Conservation (phyloP, 2,888 invertebrate species). For the Biston stratarius region DNA sequence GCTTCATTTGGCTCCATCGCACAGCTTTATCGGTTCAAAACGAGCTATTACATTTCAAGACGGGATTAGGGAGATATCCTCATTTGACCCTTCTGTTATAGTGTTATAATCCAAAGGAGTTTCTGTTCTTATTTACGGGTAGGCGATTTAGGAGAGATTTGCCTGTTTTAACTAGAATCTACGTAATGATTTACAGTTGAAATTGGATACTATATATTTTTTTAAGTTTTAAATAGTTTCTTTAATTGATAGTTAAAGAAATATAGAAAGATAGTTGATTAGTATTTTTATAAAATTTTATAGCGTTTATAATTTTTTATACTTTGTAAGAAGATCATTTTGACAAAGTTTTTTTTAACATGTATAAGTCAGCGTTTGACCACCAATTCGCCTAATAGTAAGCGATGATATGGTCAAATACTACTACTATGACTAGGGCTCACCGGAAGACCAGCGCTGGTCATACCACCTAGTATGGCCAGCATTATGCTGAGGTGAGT, state of each 20-base stretch:
- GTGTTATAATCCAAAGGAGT: slow-evolving; percentile 69
- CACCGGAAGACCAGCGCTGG: too few species aligned
- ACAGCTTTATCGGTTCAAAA: slow-evolving; percentile 75
- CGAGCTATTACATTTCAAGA: slow-evolving; percentile 68
- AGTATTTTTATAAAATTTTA: neutral
- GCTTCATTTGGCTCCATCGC: slow-evolving; percentile 64
- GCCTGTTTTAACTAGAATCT: slow-evolving; percentile 12
- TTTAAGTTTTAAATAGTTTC: neutral
- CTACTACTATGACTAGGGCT: too few species aligned
- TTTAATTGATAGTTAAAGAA: neutral
- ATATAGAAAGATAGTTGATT: too few species aligned
- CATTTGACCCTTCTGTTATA: slow-evolving; percentile 65
- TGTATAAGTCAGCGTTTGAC: too few species aligned
- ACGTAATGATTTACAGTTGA: neutral
- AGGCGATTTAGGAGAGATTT: slow-evolving; percentile 51
- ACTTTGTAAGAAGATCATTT: too few species aligned
- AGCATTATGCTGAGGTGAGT: too few species aligned
- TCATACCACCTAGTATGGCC: too few species aligned
- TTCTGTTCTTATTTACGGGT: slow-evolving; percentile 63
- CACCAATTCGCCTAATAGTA: too few species aligned
- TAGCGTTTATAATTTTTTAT: neutral
- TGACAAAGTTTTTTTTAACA: too few species aligned
- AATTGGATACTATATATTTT: neutral
- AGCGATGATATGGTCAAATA: too few species aligned
- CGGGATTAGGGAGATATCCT: slow-evolving; percentile 68